Conservation (phyloP, 1,140 invertebrate genomes). For the Drosophila ambigua region DNA sequence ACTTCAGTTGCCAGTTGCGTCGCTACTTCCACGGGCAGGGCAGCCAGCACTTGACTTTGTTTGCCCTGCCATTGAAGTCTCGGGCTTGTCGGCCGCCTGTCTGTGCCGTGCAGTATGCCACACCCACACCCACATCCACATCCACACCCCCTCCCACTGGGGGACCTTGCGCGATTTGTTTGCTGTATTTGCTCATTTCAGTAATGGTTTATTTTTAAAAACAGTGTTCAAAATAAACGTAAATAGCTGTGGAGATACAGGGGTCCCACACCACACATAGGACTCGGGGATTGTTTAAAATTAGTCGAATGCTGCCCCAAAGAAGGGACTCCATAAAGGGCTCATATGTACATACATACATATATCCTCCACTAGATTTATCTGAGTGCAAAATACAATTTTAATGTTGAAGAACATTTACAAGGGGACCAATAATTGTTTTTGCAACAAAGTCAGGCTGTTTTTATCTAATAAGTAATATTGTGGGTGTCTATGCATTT, state of each 20-base stretch:
- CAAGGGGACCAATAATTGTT: no score
- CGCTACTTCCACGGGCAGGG: slow-evolving; percentile 13
- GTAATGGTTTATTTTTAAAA: slow-evolving; percentile 35
- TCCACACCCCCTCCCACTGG: background rate
- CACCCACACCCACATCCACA: slow-evolving; percentile 5
- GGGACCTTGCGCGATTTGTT: slow-evolving; percentile 33
- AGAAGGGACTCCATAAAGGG: no score
- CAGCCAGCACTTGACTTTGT: slow-evolving; percentile 65
- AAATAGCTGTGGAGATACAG: slow-evolving; percentile 12
- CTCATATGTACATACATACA: no score
- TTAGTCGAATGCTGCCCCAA: no score
- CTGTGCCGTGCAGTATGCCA: slow-evolving; percentile 19
- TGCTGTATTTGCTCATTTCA: slow-evolving; percentile 53
- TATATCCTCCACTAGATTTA: no score
- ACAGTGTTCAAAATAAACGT: slow-evolving; percentile 19
- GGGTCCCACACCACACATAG: no score
- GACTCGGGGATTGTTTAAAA: no score
- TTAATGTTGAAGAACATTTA: no score
- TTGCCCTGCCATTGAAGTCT: slow-evolving; percentile 57
- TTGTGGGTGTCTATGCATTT: no score
- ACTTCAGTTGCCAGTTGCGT: slow-evolving; percentile 21
- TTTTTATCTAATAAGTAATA: no score
- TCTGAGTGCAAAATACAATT: no score
- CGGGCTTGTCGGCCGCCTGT: slow-evolving; percentile 32
- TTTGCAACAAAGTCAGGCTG: no score